These are phyloP conservation scores for Ostrea denselamellosa DNA, from an alignment of 1,140 invertebrate genomes.

Conservation along the genomic window DNA sequence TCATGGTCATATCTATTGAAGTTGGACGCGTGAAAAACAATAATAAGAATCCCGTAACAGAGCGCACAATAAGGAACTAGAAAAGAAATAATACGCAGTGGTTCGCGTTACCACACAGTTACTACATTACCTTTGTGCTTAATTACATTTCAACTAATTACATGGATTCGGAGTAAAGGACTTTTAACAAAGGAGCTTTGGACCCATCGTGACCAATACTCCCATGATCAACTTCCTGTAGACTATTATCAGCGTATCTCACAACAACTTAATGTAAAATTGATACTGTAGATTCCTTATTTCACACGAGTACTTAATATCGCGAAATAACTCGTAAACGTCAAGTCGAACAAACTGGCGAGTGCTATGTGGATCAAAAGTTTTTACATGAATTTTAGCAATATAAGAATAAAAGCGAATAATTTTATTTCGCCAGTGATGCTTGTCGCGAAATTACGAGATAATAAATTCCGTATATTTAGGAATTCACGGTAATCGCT, in stretches of 20 bases:
- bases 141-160: slow-evolving; percentile 44
- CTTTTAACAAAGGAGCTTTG: slow-evolving; percentile 52
- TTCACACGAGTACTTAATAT: too few species aligned
- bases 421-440: too few species aligned
- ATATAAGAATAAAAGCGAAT: too few species aligned
- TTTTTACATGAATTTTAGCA: too few species aligned
- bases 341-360: too few species aligned
- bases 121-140: slow-evolving; percentile 36
- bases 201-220: slow-evolving; percentile 54
- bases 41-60: slow-evolving; percentile 62
- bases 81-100: slow-evolving; percentile 44
- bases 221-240: slow-evolving; percentile 42
- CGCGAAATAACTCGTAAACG: too few species aligned
- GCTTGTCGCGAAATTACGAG: too few species aligned
- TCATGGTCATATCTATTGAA: slow-evolving; percentile 54
- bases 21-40: slow-evolving; percentile 55
- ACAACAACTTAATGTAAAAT: slow-evolving; percentile 15
- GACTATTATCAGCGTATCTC: slow-evolving; percentile 22
- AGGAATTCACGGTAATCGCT: neutral
- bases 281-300: too few species aligned
- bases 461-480: too few species aligned
- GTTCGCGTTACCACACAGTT: slow-evolving; percentile 16
- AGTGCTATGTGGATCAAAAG: too few species aligned
- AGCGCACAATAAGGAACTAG: slow-evolving; percentile 55
- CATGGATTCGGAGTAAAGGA: slow-evolving; percentile 36